Evolutionary conservation across 2,113 vertebrate genomes (phyloP), one percentile per base, ranked within the genome.

Genomic region (Takifugu bimaculatus): DNA sequence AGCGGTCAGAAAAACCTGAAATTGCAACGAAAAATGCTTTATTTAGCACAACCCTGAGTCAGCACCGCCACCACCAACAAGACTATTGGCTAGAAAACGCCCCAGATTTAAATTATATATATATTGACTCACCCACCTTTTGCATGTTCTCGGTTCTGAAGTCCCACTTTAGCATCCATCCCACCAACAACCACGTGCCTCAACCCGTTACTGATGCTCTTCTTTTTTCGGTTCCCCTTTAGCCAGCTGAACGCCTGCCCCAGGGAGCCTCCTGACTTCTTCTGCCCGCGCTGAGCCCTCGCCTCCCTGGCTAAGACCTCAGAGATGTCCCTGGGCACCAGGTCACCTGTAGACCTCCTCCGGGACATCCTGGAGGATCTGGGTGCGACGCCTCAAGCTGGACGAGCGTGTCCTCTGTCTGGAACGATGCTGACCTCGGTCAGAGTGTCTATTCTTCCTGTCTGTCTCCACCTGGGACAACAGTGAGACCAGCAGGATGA

Each of bases 201-300:
- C 45, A 79, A 71, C 51, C 88, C 89, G 29, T 88, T 89, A 11
- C 65, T 59, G 4, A 81, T 15, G 65, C 73, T 89, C 78, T 88
- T 91, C 83, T 87, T 92, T 81, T 81, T 88, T 65, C 89, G 87
- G 63, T 87, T 90, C 55, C 92, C 90, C 74, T 93, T 92, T 43
- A 96, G 66, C 94, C 94, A 96, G 85, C 91, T 91, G 80, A 96
- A 85, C 15, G 93, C 94, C 44, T 93, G 84, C 51, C 94, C 92
- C 68, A 97, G 77, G 60, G 92, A 88, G 55, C 90, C 89, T 13
- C 88, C 86, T 0, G 88, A 79, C 43, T 91, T 91, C 82, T 80
- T 91, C 81, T 82, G 86, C 51, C 81, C 77, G 54, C 88, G 88
- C 32, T 86, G 84, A 67, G 70, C 87, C 66, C 63, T 90, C 5